Percentiles rank a stretch among this genome's conserved stretches.
Conservation (phyloP, 1,140 invertebrate genomes). For the Drosophila watanabei region DNA sequence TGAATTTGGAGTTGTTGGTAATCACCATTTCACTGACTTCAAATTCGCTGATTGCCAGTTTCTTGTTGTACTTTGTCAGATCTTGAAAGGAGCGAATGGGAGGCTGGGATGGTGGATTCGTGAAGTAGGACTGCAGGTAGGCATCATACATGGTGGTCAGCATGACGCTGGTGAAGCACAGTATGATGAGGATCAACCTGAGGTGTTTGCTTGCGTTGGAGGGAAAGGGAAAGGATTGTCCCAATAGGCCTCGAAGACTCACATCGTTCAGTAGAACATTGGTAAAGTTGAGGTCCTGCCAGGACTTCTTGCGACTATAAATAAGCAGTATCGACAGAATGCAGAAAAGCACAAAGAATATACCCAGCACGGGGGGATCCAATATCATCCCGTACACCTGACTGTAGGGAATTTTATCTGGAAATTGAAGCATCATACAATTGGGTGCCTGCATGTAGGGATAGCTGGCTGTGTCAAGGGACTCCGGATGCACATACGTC, state of each 20-base stretch:
- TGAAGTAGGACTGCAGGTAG: constrained; percentile 54
- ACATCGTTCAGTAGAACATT: constrained; percentile 62
- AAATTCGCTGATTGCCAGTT: neutral
- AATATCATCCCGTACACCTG: constrained; percentile 48
- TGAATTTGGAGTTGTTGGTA: neutral
- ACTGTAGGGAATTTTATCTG: constrained; percentile 22
- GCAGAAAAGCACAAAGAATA: constrained; percentile 36
- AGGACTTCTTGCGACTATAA: constrained; percentile 33
- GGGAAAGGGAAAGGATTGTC: constrained; percentile 56
- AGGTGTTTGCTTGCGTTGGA: constrained; percentile 15
- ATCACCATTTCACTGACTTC: constrained; percentile 1
- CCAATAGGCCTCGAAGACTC: constrained; percentile 62
- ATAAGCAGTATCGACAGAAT: constrained; percentile 52
- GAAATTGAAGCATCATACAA: constrained; percentile 59
- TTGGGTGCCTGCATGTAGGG: constrained; percentile 34
- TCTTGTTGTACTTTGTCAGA: constrained; percentile 7
- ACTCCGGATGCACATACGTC: fast-evolving
- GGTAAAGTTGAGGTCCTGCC: constrained; percentile 26
- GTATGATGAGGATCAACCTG: constrained; percentile 34
- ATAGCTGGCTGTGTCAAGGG: constrained; percentile 34
- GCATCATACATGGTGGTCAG: constrained; percentile 60
- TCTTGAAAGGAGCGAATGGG: constrained; percentile 26
- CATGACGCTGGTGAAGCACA: constrained; percentile 52
- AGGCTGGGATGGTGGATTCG: constrained; percentile 36
- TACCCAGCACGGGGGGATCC: constrained; percentile 6